Evolutionary conservation across 1,140 invertebrate species (phyloP).

Genomic region (Drosophila lowei): DNA sequence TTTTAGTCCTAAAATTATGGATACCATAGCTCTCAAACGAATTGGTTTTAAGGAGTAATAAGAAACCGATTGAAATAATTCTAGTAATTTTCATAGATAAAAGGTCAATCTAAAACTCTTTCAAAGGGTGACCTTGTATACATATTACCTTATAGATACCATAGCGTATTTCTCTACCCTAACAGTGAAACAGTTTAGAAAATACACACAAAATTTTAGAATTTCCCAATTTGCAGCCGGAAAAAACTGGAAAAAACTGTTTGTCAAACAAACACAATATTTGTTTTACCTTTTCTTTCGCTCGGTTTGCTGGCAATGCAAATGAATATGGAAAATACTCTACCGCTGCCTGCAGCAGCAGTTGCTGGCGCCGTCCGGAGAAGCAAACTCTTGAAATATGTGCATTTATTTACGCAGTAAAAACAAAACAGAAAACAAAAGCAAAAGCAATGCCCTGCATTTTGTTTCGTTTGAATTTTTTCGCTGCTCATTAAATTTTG

Average conservation of each 20-base stretch:
- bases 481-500: constrained; percentile 54
- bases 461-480: background rate
- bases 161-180: too few relatives aligned
- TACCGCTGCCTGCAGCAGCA: too few relatives aligned
- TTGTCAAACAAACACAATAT: too few relatives aligned
- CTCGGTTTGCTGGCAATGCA: too few relatives aligned
- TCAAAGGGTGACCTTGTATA: background rate
- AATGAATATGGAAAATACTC: too few relatives aligned
- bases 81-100: background rate
- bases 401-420: constrained; percentile 30
- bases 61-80: too few relatives aligned
- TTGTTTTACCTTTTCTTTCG: too few relatives aligned
- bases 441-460: constrained; percentile 12
- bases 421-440: constrained; percentile 17
- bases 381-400: constrained; percentile 10
- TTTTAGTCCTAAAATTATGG: background rate
- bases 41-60: too few relatives aligned
- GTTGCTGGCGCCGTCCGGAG: too few relatives aligned
- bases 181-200: constrained; percentile 1
- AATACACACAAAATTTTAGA: too few relatives aligned
- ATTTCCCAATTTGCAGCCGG: too few relatives aligned
- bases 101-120: background rate
- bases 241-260: too few relatives aligned
- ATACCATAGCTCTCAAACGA: background rate
- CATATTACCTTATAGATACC: background rate